Percentiles rank a stretch among this genome's conserved stretches.
Evolutionary conservation across 1,140 invertebrate genomes (phyloP).

Genomic region (Cardiocondyla obscurior): DNA sequence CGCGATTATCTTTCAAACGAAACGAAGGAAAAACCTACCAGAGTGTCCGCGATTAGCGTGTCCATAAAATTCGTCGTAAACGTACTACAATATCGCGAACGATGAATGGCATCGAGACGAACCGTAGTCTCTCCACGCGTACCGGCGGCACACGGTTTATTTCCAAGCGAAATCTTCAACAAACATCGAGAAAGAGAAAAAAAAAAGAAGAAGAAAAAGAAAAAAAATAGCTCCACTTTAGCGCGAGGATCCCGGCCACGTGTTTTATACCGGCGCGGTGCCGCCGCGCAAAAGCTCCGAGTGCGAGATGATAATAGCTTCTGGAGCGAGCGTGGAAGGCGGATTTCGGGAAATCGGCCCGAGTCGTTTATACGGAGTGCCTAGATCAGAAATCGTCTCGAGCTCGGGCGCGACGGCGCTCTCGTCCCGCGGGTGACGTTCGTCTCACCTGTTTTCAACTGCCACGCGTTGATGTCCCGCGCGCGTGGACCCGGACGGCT

Average conservation of each 20-base stretch:
- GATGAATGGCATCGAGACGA: background rate
- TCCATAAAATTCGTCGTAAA: background rate
- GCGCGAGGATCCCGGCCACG: conserved; percentile 36
- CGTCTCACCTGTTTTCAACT: conserved; percentile 25
- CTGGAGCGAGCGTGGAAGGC: background rate
- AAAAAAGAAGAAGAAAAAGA: too few relatives aligned
- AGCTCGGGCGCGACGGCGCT: background rate
- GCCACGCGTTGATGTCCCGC: conserved; percentile 25
- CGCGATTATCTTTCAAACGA: background rate
- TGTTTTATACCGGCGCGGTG: conserved; percentile 29
- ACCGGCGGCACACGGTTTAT: conserved; percentile 22
- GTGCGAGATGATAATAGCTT: conserved; percentile 22
- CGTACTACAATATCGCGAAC: background rate
- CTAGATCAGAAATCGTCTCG: background rate
- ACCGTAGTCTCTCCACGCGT: background rate
- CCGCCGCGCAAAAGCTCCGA: background rate
- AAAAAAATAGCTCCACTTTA: conserved; percentile 52
- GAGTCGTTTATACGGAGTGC: background rate
- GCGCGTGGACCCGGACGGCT: background rate
- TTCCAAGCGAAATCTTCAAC: conserved; percentile 46
- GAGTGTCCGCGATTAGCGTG: background rate
- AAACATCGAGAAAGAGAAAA: too few relatives aligned
- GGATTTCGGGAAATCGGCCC: background rate
- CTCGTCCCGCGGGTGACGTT: background rate
- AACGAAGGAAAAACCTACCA: background rate